phyloP scores from a whole-genome alignment of 1,140 invertebrate species.

The Atta cephalotes region DNA sequence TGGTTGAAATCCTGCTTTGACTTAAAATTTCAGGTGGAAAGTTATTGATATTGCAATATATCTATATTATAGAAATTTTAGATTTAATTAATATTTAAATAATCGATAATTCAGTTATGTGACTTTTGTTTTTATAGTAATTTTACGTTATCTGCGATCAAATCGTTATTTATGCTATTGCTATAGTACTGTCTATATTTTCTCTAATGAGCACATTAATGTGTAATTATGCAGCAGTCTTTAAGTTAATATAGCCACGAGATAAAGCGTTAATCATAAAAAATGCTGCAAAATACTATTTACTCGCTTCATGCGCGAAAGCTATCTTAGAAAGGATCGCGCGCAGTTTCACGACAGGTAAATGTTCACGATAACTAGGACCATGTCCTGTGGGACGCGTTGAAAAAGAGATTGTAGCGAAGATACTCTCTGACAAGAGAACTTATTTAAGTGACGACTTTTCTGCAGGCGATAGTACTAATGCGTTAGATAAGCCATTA shows the following conservation, averaged over 20 bases:
- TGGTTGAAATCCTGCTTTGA: conserved; percentile 5
- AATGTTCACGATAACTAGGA: conserved; percentile 28
- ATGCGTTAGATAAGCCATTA: conserved; percentile 38
- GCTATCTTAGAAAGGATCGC: conserved; percentile 34
- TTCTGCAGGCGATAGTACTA: conserved; percentile 7
- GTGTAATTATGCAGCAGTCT: conserved; percentile 5
- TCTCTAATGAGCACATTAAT: conserved; percentile 8
- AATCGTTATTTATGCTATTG: conserved; percentile 4
- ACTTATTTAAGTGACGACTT: conserved; percentile 18
- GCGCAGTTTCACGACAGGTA: conserved; percentile 39
- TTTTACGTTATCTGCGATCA: neutral
- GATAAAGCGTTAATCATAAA: conserved; percentile 51
- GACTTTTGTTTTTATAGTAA: neutral
- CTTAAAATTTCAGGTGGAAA: neutral
- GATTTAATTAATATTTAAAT: neutral
- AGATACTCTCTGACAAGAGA: conserved; percentile 34
- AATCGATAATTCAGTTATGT: neutral
- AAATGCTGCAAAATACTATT: neutral
- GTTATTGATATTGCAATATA: neutral
- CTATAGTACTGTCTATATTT: neutral
- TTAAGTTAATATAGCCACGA: conserved; percentile 1
- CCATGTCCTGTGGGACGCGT: neutral
- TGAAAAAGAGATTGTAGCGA: conserved; percentile 30
- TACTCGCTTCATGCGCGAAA: neutral
- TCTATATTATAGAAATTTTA: neutral